A percentile compares a stretch with the other conserved stretches of the same genome.
Evolutionary conservation across 2,888 invertebrate genomes (phyloP).

Genomic region (Drepanosiphum platanoidis): DNA sequence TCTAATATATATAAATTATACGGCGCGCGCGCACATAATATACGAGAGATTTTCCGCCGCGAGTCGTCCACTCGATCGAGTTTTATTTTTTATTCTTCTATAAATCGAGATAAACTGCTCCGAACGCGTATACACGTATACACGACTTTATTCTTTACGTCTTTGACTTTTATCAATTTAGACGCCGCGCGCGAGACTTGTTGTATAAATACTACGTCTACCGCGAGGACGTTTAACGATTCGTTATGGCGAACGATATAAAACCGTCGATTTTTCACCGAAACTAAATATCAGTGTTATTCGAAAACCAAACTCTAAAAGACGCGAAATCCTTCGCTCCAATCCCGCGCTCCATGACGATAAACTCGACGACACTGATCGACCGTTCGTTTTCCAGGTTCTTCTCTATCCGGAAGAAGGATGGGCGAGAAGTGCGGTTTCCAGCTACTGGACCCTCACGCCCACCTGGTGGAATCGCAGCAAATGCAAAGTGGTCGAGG

Average conservation of each 20-base stretch:
- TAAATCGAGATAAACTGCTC: constrained; percentile 49
- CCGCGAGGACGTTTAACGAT: constrained; percentile 12
- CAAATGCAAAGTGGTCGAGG: constrained; percentile 85
- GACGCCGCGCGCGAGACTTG: not conserved
- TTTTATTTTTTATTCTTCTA: too few relatives aligned
- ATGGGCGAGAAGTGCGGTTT: constrained; percentile 87
- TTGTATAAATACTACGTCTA: too few relatives aligned
- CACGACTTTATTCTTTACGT: constrained; percentile 31
- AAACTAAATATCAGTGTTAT: not conserved
- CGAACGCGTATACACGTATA: not conserved
- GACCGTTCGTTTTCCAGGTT: constrained; percentile 72
- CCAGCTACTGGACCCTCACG: constrained; percentile 87
- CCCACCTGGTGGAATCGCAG: constrained; percentile 88
- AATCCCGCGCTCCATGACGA: too few relatives aligned
- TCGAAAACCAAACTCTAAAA: too few relatives aligned
- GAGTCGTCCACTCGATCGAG: constrained; percentile 48
- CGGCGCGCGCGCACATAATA: not conserved
- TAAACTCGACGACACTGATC: too few relatives aligned
- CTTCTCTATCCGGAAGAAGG: constrained; percentile 88
- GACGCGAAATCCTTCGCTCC: too few relatives aligned
- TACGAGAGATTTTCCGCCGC: constrained; percentile 23
- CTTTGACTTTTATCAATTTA: constrained; percentile 39
- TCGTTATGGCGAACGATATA: constrained; percentile 24
- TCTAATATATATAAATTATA: constrained; percentile 38
- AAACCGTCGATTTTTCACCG: not conserved